Conservation (phyloP, 2,113 vertebrate species). For the Boleophthalmus pectinirostris region DNA sequence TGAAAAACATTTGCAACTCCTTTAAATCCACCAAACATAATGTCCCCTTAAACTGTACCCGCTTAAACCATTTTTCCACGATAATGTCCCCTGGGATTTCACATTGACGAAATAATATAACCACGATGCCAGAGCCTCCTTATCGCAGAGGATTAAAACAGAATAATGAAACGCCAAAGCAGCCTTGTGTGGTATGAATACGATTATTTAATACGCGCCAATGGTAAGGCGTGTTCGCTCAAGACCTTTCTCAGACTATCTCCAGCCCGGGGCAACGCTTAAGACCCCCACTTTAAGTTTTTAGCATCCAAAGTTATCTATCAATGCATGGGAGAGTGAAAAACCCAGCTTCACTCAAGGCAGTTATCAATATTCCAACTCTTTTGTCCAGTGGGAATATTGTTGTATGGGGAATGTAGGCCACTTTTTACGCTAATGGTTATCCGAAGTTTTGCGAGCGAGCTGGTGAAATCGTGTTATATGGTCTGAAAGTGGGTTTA, state of each 20-base stretch:
- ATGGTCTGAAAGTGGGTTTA: constrained; percentile 53
- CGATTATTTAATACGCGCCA: constrained; percentile 80
- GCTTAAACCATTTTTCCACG: constrained; percentile 78
- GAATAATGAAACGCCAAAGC: constrained; percentile 74
- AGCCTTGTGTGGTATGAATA: constrained; percentile 82
- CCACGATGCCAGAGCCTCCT: constrained; percentile 59
- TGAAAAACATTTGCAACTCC: constrained; percentile 18
- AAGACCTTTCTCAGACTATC: constrained; percentile 79
- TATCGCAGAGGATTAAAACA: constrained; percentile 79
- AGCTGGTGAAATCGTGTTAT: constrained; percentile 65
- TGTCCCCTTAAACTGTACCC: constrained; percentile 73
- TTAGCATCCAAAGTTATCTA: constrained; percentile 59
- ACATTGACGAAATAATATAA: constrained; percentile 80
- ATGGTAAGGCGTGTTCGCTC: constrained; percentile 76
- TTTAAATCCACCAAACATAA: constrained; percentile 64
- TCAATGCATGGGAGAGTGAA: constrained; percentile 65
- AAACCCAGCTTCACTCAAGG: constrained; percentile 70
- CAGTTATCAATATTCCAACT: constrained; percentile 76
- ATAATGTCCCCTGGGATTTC: constrained; percentile 73
- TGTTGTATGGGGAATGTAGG: constrained; percentile 76
- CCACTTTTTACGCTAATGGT: constrained; percentile 69
- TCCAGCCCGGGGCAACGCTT: constrained; percentile 72
- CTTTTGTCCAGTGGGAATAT: constrained; percentile 54
- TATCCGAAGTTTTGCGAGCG: constrained; percentile 66
- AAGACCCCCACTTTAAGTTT: constrained; percentile 33